A percentile compares a stretch with the other conserved stretches of the same genome.
Evolutionary conservation across 2,888 invertebrate species (phyloP).

Genomic region (Mythimna ferrago): DNA sequence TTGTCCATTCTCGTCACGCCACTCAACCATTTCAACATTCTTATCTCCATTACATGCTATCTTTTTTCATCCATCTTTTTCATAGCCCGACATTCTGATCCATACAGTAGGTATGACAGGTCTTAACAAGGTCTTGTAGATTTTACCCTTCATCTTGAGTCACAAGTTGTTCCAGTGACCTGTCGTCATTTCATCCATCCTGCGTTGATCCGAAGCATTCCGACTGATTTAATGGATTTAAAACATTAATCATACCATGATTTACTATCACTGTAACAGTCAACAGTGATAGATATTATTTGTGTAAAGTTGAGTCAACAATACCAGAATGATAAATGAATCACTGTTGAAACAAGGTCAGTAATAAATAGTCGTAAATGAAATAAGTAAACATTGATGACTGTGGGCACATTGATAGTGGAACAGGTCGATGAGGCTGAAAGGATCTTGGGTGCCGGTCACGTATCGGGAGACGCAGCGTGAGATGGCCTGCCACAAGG

Average conservation of each 20-base stretch:
- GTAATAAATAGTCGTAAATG: neutral
- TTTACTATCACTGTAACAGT: neutral
- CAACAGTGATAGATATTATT: neutral
- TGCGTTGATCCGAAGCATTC: no score
- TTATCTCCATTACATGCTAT: no score
- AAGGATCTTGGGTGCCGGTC: no score
- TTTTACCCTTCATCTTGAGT: neutral
- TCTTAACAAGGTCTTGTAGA: neutral
- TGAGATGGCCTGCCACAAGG: no score
- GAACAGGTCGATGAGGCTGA: no score
- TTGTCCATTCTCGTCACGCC: neutral
- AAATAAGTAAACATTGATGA: slow-evolving; percentile 1
- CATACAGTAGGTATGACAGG: neutral
- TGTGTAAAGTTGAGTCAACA: neutral
- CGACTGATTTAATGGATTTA: neutral
- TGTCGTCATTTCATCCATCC: neutral
- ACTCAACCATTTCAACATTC: neutral
- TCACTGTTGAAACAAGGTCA: neutral
- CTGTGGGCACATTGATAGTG: neutral
- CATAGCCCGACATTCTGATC: neutral
- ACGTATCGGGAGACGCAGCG: no score
- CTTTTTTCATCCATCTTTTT: no score
- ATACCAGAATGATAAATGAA: neutral
- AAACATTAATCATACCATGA: neutral
- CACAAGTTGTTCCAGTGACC: neutral